Evolutionary conservation across 2,888 invertebrate species (phyloP), one percentile per base, ranked within the genome.

Genomic region (Hemaris fuciformis): DNA sequence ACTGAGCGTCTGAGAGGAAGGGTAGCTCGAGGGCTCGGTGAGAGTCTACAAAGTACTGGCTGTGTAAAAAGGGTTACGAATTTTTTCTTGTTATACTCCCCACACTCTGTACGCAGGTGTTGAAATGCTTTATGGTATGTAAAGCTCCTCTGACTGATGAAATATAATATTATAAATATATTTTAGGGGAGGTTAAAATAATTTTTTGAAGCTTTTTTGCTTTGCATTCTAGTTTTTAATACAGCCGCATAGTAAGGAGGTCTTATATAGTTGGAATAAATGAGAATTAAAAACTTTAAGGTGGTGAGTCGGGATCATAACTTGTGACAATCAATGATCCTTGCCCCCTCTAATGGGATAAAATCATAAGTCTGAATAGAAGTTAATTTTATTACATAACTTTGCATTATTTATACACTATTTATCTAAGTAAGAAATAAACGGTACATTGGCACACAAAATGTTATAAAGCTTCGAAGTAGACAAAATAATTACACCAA

Each of bases 1-100:
- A 59, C 65, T 64, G 58, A 66, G 64, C 13, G 60, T 62, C 57
- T 66, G 41, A 41, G 42, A 67, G 61, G 56, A 48, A 41, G 53
- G 43, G n/a, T n/a, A n/a, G n/a, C 62, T 69, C 62, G 38, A 59
- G 63, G 66, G 48, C 53, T 25, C 41, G 45, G 22, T 38, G 56
- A 34, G 59, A 20, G 18, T 18, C 8, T 23, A 41, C 6, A 6
- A 45, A 45, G 38, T 38, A 38, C 38, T n/a, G n/a, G 31, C 53
- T 27, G 13, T 31, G 8, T 18, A 31, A 18, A 27, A 53, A 31
- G 53, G 31, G 18, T 31, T 45, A 10, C 13, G 3, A 22, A 23
- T 22, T 22, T 45, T n/a, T n/a, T n/a, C n/a, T n/a, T n/a, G 18
- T 18, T 45, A 22, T 45, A 8, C 22, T 43, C 10, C 20, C 15